Percentiles rank a stretch among this genome's conserved stretches.
phyloP scores from a whole-genome alignment of 2,113 vertebrate genomes.

The Larimichthys polyactis region DNA sequence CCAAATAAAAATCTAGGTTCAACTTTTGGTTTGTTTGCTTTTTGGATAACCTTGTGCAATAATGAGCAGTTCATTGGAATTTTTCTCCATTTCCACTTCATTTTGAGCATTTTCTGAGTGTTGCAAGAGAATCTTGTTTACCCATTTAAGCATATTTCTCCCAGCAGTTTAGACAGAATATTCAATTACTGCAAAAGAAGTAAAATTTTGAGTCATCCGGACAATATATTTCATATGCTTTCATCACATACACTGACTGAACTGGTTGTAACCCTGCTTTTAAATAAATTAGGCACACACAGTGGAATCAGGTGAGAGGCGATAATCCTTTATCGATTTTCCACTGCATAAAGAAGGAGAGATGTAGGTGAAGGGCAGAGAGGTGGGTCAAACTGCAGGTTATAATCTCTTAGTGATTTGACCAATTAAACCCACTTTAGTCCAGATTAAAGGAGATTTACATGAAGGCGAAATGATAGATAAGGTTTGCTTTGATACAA shows the following conservation, averaged over 20 bases:
- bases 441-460: constrained; percentile 19
- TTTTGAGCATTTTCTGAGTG: not conserved
- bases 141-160: not conserved
- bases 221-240: not conserved
- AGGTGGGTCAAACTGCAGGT: not conserved
- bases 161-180: not conserved
- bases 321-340: constrained; percentile 38
- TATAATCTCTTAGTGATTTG: constrained; percentile 18
- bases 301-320: constrained; percentile 7
- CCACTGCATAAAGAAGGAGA: constrained; percentile 19
- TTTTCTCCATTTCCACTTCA: constrained; percentile 1
- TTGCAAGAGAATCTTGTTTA: not conserved
- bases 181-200: not conserved
- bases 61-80: constrained; percentile 23
- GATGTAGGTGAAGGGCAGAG: not conserved
- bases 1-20: not conserved
- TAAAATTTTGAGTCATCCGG: not conserved
- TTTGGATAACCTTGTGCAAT: not conserved
- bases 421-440: constrained; percentile 34
- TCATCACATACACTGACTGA: not conserved
- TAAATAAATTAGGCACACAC: not conserved
- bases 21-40: not conserved
- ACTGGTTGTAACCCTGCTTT: not conserved
- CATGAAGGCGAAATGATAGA: not conserved
- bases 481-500: constrained; percentile 7